These are phyloP conservation scores for Montipora cactus DNA, from an alignment of 64 coral and sea anemone genomes.

Conservation along the genomic window DNA sequence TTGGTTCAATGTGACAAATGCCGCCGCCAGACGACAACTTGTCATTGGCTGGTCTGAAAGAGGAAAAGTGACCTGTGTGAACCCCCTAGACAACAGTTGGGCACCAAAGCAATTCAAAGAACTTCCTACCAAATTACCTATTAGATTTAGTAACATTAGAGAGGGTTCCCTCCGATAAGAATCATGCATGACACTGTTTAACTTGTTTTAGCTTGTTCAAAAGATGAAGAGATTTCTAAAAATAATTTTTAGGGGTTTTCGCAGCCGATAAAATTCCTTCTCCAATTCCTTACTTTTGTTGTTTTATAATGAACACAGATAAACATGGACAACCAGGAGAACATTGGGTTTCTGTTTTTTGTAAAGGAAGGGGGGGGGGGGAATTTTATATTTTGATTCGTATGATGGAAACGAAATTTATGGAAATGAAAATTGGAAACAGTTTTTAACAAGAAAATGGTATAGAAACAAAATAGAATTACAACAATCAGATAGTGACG, in stretches of 20 bases:
- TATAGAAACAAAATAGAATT: not conserved
- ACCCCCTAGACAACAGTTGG: too few relatives aligned
- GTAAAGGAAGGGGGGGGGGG: not conserved
- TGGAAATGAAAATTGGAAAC: not conserved
- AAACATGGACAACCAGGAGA: too few relatives aligned
- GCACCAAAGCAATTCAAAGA: too few relatives aligned
- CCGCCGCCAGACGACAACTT: too few relatives aligned
- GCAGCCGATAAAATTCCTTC: not conserved
- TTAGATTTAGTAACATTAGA: too few relatives aligned
- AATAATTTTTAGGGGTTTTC: not conserved
- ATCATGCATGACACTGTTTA: not conserved
- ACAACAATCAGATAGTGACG: not conserved
- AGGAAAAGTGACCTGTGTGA: too few relatives aligned
- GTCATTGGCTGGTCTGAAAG: too few relatives aligned
- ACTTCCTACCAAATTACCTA: too few relatives aligned
- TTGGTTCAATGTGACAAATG: too few relatives aligned
- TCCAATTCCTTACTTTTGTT: not conserved
- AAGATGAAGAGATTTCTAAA: not conserved
- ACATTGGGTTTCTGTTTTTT: not conserved
- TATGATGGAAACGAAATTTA: not conserved
- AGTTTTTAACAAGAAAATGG: not conserved
- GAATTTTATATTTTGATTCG: not conserved
- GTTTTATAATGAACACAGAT: not conserved
- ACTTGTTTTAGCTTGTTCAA: not conserved
- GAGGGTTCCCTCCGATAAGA: not conserved